phyloP scores from a whole-genome alignment of 2,797 vertebrate species.

The Thaleichthys pacificus region DNA sequence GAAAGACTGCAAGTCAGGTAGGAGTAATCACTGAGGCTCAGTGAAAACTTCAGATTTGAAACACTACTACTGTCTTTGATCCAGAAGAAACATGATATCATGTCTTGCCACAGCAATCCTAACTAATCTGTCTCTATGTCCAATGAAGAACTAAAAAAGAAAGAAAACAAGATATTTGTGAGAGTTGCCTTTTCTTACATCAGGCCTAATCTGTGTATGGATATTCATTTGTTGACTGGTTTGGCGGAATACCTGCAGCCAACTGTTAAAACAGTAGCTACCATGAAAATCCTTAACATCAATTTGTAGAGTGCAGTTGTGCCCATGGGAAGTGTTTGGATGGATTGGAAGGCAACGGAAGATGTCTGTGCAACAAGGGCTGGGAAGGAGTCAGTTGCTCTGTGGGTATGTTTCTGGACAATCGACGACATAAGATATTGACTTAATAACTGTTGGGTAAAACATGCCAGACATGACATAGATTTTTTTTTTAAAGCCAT shows the following conservation, averaged over 20 bases:
- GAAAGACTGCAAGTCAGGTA: slow-evolving; percentile 83
- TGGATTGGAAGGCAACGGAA: slow-evolving; percentile 82
- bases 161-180: no score
- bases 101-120: no score
- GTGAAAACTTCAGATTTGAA: not conserved
- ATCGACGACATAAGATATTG: not conserved
- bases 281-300: not conserved
- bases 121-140: no score
- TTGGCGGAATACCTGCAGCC: not conserved
- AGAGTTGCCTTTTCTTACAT: no score
- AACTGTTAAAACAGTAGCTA: not conserved
- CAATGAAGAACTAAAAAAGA: no score
- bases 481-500: no score
- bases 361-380: slow-evolving; percentile 85
- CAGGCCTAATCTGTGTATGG: no score
- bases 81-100: no score
- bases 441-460: not conserved
- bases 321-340: slow-evolving; percentile 87
- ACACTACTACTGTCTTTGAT: not conserved
- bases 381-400: slow-evolving; percentile 87
- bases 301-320: slow-evolving; percentile 82
- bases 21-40: not conserved
- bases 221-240: no score
- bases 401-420: slow-evolving; percentile 68
- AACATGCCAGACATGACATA: not conserved